Base-by-base conservation (phyloP, 2,797 vertebrate species). In the Malurus splendens region DNA sequence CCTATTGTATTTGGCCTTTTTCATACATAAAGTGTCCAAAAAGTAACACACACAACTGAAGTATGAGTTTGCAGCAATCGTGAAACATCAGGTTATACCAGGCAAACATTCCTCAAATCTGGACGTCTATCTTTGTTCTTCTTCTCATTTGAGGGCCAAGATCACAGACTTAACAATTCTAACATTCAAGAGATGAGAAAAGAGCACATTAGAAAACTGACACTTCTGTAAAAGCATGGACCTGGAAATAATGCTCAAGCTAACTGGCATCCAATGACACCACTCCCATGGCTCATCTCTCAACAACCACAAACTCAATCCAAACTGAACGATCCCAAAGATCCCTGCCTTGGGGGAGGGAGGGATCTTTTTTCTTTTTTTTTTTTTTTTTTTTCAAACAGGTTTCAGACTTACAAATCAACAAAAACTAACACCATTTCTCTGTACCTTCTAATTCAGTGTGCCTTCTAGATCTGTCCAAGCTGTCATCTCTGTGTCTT, bases 61-160 rank as follows among this genome's bases (percentile, higher is more conserved):
- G 61, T 18, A 59, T 0, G 17, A 90, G 55, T 62, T 78, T 38
- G 52, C 59, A 66, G 65, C 66, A 79, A 78, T 19, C 77, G 67
- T 20, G 24, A 94, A 90, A 90, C 36, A 92, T 81, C 91, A 95
- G 66, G 76, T 45, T 81, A 59, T 25, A 92, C 84, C 55, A 91
- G 91, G 86, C 66, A 41, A 85, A 82, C 73, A 92, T 90, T 93
- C 80, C 88, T 94, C 60, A 68, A 45, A 72, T 51, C 32, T 72
- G 25, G 66, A 82, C 1, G 0, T 54, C 45, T n/a, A 38, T 7
- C 30, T 61, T 27, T 57, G 47, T n/a, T 24, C 38, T 41, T 42
- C 7, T 32, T 45, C 73, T 68, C 42, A 54, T 77, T 56, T 52
- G 24, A 89, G 12, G 28, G 39, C 59, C 66, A 91, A 72, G 65